Conservation (phyloP, 2,797 vertebrate species). For the Lycodopsis pacificus region DNA sequence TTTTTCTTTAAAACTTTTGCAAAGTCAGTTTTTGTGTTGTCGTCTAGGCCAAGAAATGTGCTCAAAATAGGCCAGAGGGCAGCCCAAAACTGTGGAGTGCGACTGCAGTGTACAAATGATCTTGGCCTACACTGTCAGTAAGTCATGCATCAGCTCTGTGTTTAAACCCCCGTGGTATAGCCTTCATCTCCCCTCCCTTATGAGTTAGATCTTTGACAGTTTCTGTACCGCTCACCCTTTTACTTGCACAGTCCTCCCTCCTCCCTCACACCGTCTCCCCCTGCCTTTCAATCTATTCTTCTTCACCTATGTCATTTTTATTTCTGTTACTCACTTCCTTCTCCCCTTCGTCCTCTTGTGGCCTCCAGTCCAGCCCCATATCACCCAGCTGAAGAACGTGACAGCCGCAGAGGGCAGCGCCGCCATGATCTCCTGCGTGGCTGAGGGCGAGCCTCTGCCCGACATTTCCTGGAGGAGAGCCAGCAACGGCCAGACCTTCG, state of each 20-base stretch:
- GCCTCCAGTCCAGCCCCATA: conserved; percentile 96
- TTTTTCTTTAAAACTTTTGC: conserved; percentile 44
- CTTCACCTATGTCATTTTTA: conserved; percentile 18
- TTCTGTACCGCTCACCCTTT: conserved; percentile 35
- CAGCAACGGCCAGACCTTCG: conserved; percentile 89
- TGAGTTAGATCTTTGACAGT: conserved; percentile 54
- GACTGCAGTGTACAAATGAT: conserved; percentile 49
- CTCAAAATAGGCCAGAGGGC: conserved; percentile 34
- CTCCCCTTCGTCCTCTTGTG: conserved; percentile 15
- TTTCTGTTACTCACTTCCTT: conserved; percentile 3
- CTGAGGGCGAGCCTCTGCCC: conserved; percentile 95
- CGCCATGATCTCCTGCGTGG: conserved; percentile 92
- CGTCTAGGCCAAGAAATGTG: conserved; percentile 19
- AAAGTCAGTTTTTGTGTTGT: conserved; percentile 42
- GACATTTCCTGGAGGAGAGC: conserved; percentile 97
- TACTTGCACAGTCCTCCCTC: conserved; percentile 7
- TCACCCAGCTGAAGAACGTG: conserved; percentile 96
- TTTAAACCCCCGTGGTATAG: conserved; percentile 52
- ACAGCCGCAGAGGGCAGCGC: conserved; percentile 93
- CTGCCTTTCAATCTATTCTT: conserved; percentile 7
- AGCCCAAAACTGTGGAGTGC: conserved; percentile 9
- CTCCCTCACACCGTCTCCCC: conserved; percentile 4
- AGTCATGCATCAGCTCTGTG: conserved; percentile 63
- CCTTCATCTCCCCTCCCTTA: conserved; percentile 51
- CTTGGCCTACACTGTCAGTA: conserved; percentile 58